phyloP scores from a whole-genome alignment of 2,113 vertebrate species.

The Pachypanchax playfairii region DNA sequence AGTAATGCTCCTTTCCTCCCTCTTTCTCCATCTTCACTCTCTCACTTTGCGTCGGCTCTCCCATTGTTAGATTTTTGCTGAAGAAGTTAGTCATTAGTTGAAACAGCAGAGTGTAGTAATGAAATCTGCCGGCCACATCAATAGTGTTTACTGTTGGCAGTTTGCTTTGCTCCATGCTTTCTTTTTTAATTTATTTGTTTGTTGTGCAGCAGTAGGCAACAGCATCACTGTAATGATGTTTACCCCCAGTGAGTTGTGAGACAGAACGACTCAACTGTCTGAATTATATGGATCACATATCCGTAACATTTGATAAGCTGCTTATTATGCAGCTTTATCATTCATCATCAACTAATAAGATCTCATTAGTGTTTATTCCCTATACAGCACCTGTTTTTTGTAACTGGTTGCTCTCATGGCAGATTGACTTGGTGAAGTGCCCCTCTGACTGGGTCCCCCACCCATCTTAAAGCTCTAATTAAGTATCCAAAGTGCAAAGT shows the following conservation, averaged over 20 bases:
- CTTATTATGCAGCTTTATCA: conserved; percentile 63
- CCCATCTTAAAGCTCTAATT: conserved; percentile 63
- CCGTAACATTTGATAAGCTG: conserved; percentile 70
- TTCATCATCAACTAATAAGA: conserved; percentile 62
- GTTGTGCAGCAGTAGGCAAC: conserved; percentile 50
- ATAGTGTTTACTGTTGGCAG: conserved; percentile 77
- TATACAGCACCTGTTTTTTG: conserved; percentile 52
- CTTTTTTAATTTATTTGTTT: conserved; percentile 60
- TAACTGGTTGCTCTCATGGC: conserved; percentile 32
- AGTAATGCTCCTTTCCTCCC: conserved; percentile 50
- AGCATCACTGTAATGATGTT: conserved; percentile 71
- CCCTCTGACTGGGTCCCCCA: conserved; percentile 26
- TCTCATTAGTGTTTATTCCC: conserved; percentile 69
- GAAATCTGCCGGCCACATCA: conserved; percentile 73
- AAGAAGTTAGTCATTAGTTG: conserved; percentile 79
- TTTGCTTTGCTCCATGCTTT: conserved; percentile 69
- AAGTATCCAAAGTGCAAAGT: conserved; percentile 60
- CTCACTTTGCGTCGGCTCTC: conserved; percentile 40
- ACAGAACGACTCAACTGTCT: conserved; percentile 16
- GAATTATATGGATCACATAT: conserved; percentile 58
- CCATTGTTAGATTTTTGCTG: conserved; percentile 70
- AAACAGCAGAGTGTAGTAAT: conserved; percentile 76
- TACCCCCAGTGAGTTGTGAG: conserved; percentile 30
- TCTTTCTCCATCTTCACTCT: conserved; percentile 5
- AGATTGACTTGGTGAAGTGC: conserved; percentile 37